A percentile compares a stretch with the other conserved stretches of the same genome.
Evolutionary conservation across 2,888 invertebrate species (phyloP).

Genomic region (Nycteola revayana): DNA sequence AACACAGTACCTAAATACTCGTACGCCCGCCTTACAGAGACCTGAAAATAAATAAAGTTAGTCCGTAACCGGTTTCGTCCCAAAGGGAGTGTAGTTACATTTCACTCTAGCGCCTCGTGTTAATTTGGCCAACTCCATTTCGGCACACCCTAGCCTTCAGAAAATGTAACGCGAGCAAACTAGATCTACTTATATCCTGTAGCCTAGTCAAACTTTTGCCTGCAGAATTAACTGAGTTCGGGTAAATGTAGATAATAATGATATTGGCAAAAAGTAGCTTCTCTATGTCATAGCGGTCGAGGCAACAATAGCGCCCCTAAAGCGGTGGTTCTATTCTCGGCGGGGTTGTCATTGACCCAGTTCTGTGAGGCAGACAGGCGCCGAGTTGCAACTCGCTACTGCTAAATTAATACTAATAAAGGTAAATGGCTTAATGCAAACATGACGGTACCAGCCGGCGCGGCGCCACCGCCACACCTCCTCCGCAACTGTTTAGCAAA

Average conservation of each 20-base stretch:
- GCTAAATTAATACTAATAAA: conserved; percentile 69
- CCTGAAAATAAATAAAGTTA: conserved; percentile 40
- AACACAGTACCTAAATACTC: no score
- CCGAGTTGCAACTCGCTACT: conserved; percentile 53
- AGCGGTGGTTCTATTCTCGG: conserved; percentile 72
- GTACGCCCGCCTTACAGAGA: conserved; percentile 2
- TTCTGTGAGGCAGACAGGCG: conserved; percentile 53
- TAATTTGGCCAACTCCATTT: conserved; percentile 38
- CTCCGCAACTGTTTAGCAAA: conserved; percentile 28
- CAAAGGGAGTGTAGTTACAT: conserved; percentile 26
- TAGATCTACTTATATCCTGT: conserved; percentile 2
- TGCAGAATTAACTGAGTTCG: no score
- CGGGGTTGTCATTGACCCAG: conserved; percentile 75
- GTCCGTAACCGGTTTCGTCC: conserved; percentile 30
- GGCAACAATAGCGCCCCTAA: conserved; percentile 67
- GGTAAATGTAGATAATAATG: conserved; percentile 14
- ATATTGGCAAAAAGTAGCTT: conserved; percentile 16
- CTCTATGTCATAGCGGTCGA: conserved; percentile 34
- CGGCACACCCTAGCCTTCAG: conserved; percentile 26
- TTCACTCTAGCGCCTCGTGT: conserved; percentile 28
- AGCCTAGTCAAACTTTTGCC: no score
- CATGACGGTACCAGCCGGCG: conserved; percentile 45
- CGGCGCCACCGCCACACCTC: conserved; percentile 34
- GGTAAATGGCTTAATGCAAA: conserved; percentile 61
- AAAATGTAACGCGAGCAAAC: conserved; percentile 11